A percentile compares a stretch with the other conserved stretches of the same genome.
These are phyloP conservation scores for Drosophila sturtevanti DNA, from an alignment of 1,140 invertebrate genomes.

Conservation along the genomic window DNA sequence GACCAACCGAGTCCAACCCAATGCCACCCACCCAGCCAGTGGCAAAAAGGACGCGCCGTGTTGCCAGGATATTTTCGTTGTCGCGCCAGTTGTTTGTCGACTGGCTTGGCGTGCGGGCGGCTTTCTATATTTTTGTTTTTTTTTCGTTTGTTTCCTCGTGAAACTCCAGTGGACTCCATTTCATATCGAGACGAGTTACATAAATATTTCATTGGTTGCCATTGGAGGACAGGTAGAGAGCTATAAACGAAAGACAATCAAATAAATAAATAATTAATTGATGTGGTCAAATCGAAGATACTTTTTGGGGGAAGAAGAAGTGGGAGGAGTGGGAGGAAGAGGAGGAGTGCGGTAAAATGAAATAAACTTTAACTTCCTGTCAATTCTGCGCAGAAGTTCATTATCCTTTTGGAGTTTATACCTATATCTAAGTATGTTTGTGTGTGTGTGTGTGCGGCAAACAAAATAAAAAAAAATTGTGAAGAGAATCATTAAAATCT, in stretches of 20 bases:
- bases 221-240: conserved; percentile 37
- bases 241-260: conserved; percentile 24
- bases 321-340: not conserved
- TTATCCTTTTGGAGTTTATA: conserved; percentile 58
- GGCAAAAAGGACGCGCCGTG: conserved; percentile 45
- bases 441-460: conserved; percentile 39
- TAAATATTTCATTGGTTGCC: conserved; percentile 49
- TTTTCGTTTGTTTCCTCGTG: too few relatives aligned
- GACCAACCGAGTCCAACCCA: conserved; percentile 24
- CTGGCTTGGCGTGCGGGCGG: conserved; percentile 71
- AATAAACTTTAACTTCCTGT: conserved; percentile 30
- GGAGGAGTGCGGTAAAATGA: not conserved
- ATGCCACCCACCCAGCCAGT: conserved; percentile 33
- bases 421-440: conserved; percentile 24
- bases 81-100: conserved; percentile 74
- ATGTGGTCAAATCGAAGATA: conserved; percentile 25
- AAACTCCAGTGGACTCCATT: conserved; percentile 16
- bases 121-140: too few relatives aligned
- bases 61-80: conserved; percentile 55
- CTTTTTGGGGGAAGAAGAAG: conserved; percentile 26
- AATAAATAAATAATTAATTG: conserved; percentile 50
- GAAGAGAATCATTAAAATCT: conserved; percentile 67
- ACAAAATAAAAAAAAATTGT: conserved; percentile 34
- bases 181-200: conserved; percentile 29
- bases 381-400: conserved; percentile 77